Evolutionary conservation across 2,797 vertebrate genomes (phyloP).

Genomic region (Rhincodon typus): DNA sequence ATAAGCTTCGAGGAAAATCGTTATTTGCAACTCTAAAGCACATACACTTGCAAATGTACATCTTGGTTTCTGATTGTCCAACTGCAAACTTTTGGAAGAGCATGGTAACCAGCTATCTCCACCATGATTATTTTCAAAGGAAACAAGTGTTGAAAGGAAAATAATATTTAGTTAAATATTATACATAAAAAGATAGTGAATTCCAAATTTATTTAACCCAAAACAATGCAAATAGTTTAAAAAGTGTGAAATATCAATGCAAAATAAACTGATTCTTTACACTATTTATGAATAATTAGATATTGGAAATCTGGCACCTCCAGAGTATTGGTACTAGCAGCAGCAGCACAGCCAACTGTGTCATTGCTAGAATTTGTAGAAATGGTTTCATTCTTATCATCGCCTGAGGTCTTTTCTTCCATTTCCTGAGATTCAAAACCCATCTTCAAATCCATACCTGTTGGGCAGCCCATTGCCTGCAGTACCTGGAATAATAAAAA

Average conservation of each 20-base stretch:
- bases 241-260: neutral
- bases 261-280: neutral
- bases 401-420: conserved; percentile 93
- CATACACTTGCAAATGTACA: neutral
- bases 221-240: neutral
- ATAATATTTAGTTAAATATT: neutral
- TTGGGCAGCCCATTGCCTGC: conserved; percentile 96
- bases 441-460: conserved; percentile 78
- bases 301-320: conserved; percentile 62
- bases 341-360: conserved; percentile 74
- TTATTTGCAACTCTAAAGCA: neutral
- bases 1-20: neutral
- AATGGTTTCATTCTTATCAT: conserved; percentile 85
- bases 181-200: neutral
- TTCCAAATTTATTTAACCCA: neutral
- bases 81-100: neutral
- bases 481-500: conserved; percentile 69
- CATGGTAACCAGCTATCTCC: neutral
- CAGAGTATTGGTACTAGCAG: conserved; percentile 87
- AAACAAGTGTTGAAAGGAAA: neutral
- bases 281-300: neutral
- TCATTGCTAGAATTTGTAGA: conserved; percentile 93
- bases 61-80: neutral
- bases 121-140: neutral
- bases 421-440: conserved; percentile 93